phyloP scores from a whole-genome alignment of 2,888 invertebrate genomes.

The Drosophila lacicola region DNA sequence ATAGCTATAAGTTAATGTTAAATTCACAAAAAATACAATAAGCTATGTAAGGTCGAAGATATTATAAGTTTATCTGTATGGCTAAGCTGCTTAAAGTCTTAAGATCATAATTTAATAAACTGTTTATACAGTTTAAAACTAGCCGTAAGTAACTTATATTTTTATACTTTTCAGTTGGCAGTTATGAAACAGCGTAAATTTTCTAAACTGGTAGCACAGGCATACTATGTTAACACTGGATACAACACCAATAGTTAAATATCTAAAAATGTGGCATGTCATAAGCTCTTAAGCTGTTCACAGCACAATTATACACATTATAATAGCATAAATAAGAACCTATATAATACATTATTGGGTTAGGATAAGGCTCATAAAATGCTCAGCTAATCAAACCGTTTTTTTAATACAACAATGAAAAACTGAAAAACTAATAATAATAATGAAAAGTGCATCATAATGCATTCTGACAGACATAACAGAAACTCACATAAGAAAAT shows the following conservation, averaged over 20 bases:
- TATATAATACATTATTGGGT: constrained; percentile 13
- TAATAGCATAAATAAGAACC: constrained; percentile 8
- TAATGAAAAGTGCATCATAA: constrained; percentile 9
- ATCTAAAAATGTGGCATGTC: constrained; percentile 1
- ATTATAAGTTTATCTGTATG: constrained; percentile 11
- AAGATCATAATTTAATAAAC: constrained; percentile 12
- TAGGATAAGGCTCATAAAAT: background rate
- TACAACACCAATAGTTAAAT: constrained; percentile 53
- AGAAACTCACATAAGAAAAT: background rate
- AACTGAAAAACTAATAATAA: constrained; percentile 6
- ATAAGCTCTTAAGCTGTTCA: constrained; percentile 6
- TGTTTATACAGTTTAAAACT: constrained; percentile 13
- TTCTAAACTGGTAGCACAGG: constrained; percentile 54
- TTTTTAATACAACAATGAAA: background rate
- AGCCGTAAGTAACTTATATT: constrained; percentile 21
- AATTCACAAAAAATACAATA: constrained; percentile 5
- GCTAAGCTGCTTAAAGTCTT: constrained; percentile 22
- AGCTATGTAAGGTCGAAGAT: background rate
- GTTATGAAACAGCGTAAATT: constrained; percentile 56
- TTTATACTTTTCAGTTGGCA: constrained; percentile 25
- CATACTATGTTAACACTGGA: constrained; percentile 49
- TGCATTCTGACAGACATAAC: constrained; percentile 10
- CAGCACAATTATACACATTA: constrained; percentile 9
- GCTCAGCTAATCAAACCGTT: background rate
- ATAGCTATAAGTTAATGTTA: constrained; percentile 7